Evolutionary conservation across 2,113 vertebrate genomes (phyloP).

Genomic region (Octodon degus): DNA sequence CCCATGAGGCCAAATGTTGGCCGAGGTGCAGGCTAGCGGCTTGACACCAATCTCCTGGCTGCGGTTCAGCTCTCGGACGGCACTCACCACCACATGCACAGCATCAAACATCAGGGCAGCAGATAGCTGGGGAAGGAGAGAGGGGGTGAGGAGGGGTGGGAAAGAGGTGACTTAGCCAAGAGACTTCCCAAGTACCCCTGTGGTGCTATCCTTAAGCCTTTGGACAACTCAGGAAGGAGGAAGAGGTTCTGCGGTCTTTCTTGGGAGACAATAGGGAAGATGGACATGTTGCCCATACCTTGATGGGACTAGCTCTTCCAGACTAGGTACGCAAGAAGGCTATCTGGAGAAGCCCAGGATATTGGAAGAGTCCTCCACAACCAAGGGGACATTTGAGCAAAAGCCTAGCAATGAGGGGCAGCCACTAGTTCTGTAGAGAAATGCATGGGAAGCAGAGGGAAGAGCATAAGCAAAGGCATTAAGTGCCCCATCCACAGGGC

Average conservation of each 20-base stretch:
- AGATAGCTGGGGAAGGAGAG: constrained; percentile 85
- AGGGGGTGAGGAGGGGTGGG: fast-evolving
- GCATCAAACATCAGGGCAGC: constrained; percentile 94
- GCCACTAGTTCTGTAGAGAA: background rate
- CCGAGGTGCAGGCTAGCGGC: constrained; percentile 91
- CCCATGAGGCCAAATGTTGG: constrained; percentile 95
- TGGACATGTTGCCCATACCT: fast-evolving
- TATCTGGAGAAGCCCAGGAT: background rate
- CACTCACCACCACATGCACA: constrained; percentile 93
- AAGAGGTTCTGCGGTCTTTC: background rate
- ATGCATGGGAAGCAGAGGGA: fast-evolving
- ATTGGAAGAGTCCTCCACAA: background rate
- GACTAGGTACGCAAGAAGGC: background rate
- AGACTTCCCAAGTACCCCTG: fast-evolving
- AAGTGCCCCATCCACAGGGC: background rate
- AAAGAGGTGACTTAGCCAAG: background rate
- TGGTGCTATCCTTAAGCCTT: too few relatives aligned
- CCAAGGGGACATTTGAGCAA: background rate
- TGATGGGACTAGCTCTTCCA: background rate
- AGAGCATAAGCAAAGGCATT: background rate
- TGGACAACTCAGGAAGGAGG: background rate
- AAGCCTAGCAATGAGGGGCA: background rate
- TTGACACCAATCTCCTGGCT: constrained; percentile 95
- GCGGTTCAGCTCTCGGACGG: constrained; percentile 93
- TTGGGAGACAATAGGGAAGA: fast-evolving